These are phyloP conservation scores for Tympanuchus pallidicinctus DNA, from an alignment of 2,113 vertebrate genomes.

Conservation along the genomic window DNA sequence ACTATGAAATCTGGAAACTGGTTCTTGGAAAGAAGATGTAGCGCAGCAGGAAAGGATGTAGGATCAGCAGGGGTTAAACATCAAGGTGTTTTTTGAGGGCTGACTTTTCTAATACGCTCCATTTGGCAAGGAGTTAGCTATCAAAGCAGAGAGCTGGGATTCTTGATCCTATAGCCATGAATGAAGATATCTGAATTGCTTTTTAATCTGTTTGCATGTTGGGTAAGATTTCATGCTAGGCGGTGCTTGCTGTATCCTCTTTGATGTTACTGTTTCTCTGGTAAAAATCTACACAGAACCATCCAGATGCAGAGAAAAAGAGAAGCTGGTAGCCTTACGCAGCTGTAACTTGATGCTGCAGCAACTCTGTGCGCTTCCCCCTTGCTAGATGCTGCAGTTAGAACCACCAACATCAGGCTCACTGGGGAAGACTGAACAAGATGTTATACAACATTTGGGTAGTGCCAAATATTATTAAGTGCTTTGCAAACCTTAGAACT, in stretches of 20 bases:
- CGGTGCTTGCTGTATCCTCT: neutral
- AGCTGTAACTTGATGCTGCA: neutral
- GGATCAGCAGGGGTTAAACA: conserved; percentile 9
- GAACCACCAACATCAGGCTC: neutral
- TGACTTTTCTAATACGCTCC: neutral
- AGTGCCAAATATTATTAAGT: neutral
- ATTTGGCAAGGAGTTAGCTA: conserved; percentile 15
- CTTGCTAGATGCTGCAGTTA: neutral
- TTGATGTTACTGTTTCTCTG: neutral
- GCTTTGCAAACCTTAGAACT: neutral
- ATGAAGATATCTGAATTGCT: neutral
- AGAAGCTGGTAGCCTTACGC: neutral
- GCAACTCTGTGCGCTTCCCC: neutral
- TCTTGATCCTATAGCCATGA: neutral
- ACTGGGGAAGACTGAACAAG: neutral
- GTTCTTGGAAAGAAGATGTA: neutral
- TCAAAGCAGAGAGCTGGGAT: neutral
- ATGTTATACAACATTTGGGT: neutral
- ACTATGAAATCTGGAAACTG: neutral
- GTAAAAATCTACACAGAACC: neutral
- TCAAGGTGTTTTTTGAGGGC: neutral
- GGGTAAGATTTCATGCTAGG: neutral
- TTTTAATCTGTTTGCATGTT: neutral
- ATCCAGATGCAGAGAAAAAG: neutral
- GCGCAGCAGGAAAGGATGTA: fast-evolving